Percentiles rank a stretch among this genome's conserved stretches.
phyloP scores from a whole-genome alignment of 2,888 invertebrate genomes.

The Byasa hedistus region DNA sequence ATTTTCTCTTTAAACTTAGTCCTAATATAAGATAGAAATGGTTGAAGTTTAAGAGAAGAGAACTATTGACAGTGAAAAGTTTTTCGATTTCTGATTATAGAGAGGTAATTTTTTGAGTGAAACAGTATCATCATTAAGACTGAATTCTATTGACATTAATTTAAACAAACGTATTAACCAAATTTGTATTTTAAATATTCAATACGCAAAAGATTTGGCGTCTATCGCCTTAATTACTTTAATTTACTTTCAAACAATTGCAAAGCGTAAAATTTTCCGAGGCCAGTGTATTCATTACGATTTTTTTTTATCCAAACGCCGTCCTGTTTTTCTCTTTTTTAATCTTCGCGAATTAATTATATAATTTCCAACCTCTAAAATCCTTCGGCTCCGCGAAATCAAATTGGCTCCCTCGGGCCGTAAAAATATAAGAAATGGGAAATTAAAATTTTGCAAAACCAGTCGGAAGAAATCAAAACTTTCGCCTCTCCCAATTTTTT shows the following conservation, averaged over 20 bases:
- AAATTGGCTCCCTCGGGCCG: constrained; percentile 17
- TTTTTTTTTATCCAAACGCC: constrained; percentile 22
- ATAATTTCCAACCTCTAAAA: constrained; percentile 31
- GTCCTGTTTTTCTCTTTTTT: constrained; percentile 36
- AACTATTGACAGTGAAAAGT: no score
- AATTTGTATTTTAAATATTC: constrained; percentile 6
- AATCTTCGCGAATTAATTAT: constrained; percentile 38
- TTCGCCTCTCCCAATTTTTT: no score
- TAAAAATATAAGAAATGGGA: constrained; percentile 2
- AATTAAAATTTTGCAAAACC: constrained; percentile 1
- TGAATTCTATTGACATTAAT: no score
- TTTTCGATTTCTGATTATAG: no score
- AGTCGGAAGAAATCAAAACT: no score
- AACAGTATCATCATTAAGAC: no score
- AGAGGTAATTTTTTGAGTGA: no score
- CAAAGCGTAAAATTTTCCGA: constrained; percentile 30
- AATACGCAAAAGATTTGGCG: constrained; percentile 5
- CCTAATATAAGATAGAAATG: no score
- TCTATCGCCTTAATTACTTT: constrained; percentile 37
- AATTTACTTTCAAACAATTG: constrained; percentile 37
- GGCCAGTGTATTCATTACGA: constrained; percentile 25
- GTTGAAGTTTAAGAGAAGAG: no score
- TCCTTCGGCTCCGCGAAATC: constrained; percentile 17
- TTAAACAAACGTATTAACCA: no score
- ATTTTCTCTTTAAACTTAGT: no score